phyloP scores from a whole-genome alignment of 2,797 vertebrate genomes.

The Sebastes diaconus region DNA sequence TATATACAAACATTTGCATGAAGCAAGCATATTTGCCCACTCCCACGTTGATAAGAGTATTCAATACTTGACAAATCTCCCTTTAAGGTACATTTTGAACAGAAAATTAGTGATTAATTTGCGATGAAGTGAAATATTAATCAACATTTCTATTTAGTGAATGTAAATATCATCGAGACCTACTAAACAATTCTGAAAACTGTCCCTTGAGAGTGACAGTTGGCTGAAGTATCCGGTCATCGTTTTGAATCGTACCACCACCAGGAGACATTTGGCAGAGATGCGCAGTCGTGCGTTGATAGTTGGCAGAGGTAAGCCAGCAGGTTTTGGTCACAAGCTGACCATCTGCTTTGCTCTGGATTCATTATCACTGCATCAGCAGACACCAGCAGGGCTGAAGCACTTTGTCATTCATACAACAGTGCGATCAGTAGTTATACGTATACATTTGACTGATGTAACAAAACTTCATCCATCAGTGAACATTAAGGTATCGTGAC shows the following conservation, averaged over 20 bases:
- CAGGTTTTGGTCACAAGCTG: constrained; percentile 62
- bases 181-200: background rate
- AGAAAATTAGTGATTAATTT: too few relatives aligned
- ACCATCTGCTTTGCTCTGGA: constrained; percentile 73
- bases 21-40: too few relatives aligned
- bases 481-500: background rate
- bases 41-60: too few relatives aligned
- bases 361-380: constrained; percentile 51
- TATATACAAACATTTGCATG: too few relatives aligned
- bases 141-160: background rate
- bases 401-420: constrained; percentile 14
- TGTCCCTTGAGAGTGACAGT: background rate
- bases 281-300: background rate
- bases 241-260: constrained; percentile 5
- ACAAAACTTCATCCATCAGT: background rate
- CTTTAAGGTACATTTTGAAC: too few relatives aligned
- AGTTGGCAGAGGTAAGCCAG: constrained; percentile 45
- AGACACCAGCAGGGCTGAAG: constrained; percentile 14
- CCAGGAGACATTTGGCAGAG: constrained; percentile 45
- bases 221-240: background rate
- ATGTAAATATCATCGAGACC: background rate
- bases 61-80: too few relatives aligned
- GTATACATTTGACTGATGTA: background rate
- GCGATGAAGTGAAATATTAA: background rate
- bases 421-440: background rate